A percentile compares a stretch with the other conserved stretches of the same genome.
Conservation (phyloP, 2,113 vertebrate genomes). For the Picathartes gymnocephalus region DNA sequence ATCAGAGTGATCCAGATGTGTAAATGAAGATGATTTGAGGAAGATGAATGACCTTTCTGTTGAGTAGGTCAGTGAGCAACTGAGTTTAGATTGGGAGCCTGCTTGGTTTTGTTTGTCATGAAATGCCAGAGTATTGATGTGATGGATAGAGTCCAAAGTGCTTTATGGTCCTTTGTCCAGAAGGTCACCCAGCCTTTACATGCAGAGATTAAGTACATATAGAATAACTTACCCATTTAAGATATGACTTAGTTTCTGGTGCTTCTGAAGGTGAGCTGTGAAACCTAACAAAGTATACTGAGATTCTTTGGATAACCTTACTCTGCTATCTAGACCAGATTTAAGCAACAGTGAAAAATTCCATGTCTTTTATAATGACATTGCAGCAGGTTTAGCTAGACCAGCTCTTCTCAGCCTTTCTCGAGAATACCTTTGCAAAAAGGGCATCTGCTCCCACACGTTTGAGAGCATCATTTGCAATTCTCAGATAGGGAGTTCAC, state of each 20-base stretch:
- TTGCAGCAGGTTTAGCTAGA: neutral
- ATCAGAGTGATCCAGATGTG: neutral
- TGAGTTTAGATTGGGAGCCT: neutral
- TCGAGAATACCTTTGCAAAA: neutral
- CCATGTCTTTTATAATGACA: neutral
- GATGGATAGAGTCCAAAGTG: neutral
- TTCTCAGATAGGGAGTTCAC: neutral
- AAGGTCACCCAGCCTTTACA: neutral
- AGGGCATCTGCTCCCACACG: neutral
- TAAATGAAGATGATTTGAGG: neutral
- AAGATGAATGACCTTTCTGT: conserved; percentile 1
- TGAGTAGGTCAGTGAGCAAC: conserved; percentile 5
- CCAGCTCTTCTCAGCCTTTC: neutral
- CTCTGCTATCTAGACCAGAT: neutral
- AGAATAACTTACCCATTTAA: neutral
- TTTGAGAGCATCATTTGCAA: neutral
- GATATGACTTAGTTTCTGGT: neutral
- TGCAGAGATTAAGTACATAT: neutral
- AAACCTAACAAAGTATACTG: neutral
- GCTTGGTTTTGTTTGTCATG: neutral
- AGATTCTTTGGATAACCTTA: neutral
- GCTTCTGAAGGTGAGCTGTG: neutral
- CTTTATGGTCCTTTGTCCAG: neutral
- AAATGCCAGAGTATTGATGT: neutral
- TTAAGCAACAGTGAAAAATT: neutral